Evolutionary conservation across 2,888 invertebrate genomes (phyloP), one percentile per base, ranked within the genome.

Genomic region (Andrena hattorfiana): DNA sequence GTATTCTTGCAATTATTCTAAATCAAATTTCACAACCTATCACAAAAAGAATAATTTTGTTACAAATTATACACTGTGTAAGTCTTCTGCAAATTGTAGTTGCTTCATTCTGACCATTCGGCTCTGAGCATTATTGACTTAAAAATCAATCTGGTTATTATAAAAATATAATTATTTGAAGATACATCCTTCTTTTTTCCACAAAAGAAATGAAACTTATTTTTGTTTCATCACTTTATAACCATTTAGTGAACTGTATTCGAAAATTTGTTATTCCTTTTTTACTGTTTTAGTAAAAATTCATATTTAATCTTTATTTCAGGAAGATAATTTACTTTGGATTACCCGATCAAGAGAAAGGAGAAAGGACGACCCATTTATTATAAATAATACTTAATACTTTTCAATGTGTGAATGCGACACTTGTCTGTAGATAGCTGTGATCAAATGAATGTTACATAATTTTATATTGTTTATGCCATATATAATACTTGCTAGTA

Each of bases 291-390:
- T 42, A 42, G 7, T 32, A 16, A 16, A 42, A 42, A 42, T 54
- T 3, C 13, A 51, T 68, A 56, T 66, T 64, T 35, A 60, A 20
- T 67, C 26, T 73, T 67, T 71, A 35, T 87, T 84, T 54, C 85
- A 93, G 92, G 86, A 91, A 84, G 88, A 89, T 28, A 92, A 92
- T 67, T 64, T 92, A n/a, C 81, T 93, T 2, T 93, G 93, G 93
- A 82, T 91, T 16, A 92, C 87, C 20, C 89, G 92, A 74, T 86
- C 84, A 56, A 89, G 76, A 63, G 69, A 83, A 69, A 82, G 82
- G 28, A 88, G 81, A 54, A 79, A 70, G 8, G 32, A 78, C 4
- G 68, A 78, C 28, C 32, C 30, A 4, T 70, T 85, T 51, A 67
- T 71, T 8, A 28, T 48, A 10, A 70, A 49, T 20, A 64, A 64